Base-by-base conservation (phyloP, 2,888 invertebrate species). In the Callimorpha dominula region DNA sequence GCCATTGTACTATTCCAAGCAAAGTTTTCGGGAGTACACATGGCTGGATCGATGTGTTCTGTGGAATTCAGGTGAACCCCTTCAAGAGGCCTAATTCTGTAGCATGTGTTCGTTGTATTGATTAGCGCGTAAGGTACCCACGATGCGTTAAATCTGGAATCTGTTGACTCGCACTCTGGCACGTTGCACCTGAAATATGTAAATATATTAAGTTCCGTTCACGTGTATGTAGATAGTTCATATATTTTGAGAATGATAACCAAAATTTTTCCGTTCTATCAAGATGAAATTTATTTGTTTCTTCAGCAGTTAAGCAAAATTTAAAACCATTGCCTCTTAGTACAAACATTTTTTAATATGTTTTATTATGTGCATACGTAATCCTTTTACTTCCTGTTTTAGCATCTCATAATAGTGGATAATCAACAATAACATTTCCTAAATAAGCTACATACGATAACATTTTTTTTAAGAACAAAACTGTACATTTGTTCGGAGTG, bases 61-160 rank as follows among this genome's bases (percentile, higher is more conserved):
- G 78, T 78, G 14, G 65, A 67, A 68, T 81, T 81, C n/a, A 20
- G 9, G 15, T 46, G 31, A 11, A 65, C 62, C 15, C 50, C 69
- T 12, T 79, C 78, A 76, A 71, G 78, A 1, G 89, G 88, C 6
- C 81, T 82, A 72, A 85, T 86, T 78, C 93, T 91, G 68, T 86
- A 88, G 84, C 97, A 96, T 11, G 91, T 90, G 67, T 92, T 90
- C 65, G 94, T 86, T 40, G 88, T 87, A 70, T 93, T 94, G 81
- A 78, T 84, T 82, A 84, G 80, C 76, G 76, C 96, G 95, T 82
- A 96, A 81, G 71, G 92, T 83, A 79, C 88, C 96, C 97, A 97
- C 0, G 94, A 86, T 14, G 94, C 93, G 80, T 93, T 92, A 86
- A 89, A 92, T 0, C 77, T 76, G 0, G 78, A 54, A 70, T 88